Base-by-base conservation (phyloP, 92 coral and sea anemone species). In the Hydrozoanthus gracilis region DNA sequence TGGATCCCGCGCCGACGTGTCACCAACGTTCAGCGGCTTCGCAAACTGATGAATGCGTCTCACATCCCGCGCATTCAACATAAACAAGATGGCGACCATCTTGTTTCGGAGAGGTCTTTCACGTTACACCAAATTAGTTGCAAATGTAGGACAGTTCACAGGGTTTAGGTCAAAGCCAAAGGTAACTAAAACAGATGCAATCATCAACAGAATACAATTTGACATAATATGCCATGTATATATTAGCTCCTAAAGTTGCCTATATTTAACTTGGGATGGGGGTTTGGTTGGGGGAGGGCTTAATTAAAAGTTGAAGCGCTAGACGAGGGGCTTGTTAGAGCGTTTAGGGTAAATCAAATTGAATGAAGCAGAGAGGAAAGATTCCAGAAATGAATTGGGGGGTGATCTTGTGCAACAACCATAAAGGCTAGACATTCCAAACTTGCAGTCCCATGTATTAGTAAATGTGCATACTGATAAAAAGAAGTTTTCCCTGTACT, bases 1-100 rank as follows among this genome's bases (percentile, higher is more conserved):
- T 35, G 73, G 47, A 68, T n/a, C n/a, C n/a, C 18, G 84, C 45
- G 84, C 84, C 84, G 56, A 58, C 84, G 27, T 44, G 16, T 58
- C 49, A 15, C 71, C 45, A 45, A 76, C 5, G 50, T 3, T 75
- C 50, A 65, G 85, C 85, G 74, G 85, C 13, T 65, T 48, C 73
- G 17, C 85, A 65, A 65, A 65, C n/a, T 14, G 66, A 20, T n/a
- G 17, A 49, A 80, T 10, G 85, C 85, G 85, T 74, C 11, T 17
- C 50, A 4, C 12, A 15, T 17, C 15, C 74, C 49, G 74, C 85
- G 85, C 85, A 80, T 45, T 17, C 20, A 15, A 52, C 74, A 65
- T 17, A 80, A 80, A 80, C 85, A 80, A 80, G 61, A 80, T 80
- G 85, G 85, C 85, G 74, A 52, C 85, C 56, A 49, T 48, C 13